A percentile compares a stretch with the other conserved stretches of the same genome.
Conservation (phyloP, 2,113 vertebrate genomes). For the Megalops atlanticus region DNA sequence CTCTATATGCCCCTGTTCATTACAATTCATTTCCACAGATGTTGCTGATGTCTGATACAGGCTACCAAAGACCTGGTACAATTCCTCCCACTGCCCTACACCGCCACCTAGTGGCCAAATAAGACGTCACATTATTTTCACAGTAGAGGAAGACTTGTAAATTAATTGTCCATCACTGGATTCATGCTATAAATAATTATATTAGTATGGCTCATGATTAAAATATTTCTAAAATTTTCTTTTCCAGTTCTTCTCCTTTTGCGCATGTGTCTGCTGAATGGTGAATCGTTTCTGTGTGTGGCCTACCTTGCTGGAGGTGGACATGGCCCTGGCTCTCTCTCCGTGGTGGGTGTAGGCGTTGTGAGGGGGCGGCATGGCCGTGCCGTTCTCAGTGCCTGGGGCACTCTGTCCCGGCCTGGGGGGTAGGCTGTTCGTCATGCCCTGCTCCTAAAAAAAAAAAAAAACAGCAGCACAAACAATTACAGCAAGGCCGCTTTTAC, state of each 20-base stretch:
- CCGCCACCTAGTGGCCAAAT: constrained; percentile 11
- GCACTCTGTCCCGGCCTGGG: constrained; percentile 19
- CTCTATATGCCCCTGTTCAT: too few relatives aligned
- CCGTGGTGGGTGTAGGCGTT: constrained; percentile 38
- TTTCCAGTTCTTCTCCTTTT: too few relatives aligned
- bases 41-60: background rate
- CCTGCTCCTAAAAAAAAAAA: constrained; percentile 45
- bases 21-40: too few relatives aligned
- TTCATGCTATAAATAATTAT: too few relatives aligned
- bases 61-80: background rate
- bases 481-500: too few relatives aligned
- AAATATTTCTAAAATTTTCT: too few relatives aligned
- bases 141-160: too few relatives aligned
- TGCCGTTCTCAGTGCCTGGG: constrained; percentile 49
- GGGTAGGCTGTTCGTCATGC: constrained; percentile 25
- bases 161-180: too few relatives aligned
- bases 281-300: too few relatives aligned
- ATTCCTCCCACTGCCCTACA: background rate
- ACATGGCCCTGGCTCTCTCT: constrained; percentile 44
- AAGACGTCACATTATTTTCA: background rate
- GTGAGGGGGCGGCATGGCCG: constrained; percentile 40
- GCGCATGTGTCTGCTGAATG: too few relatives aligned
- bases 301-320: constrained; percentile 50
- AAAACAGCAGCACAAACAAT: background rate
- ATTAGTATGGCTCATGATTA: too few relatives aligned